Evolutionary conservation across 2,888 invertebrate genomes (phyloP), one percentile per base, ranked within the genome.

Genomic region (Spisula solida): DNA sequence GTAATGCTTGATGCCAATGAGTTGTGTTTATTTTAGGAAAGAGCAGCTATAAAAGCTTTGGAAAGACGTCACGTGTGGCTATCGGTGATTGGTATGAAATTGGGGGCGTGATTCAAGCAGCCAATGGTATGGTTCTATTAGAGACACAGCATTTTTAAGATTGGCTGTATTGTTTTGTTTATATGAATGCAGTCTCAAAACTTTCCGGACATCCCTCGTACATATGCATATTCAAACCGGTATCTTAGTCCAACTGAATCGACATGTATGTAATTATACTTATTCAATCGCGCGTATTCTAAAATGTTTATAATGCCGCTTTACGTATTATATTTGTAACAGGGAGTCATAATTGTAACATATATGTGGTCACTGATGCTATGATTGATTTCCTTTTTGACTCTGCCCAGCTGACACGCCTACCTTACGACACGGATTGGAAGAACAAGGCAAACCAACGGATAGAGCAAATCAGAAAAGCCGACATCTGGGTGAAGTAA

Each of bases 381-480:
- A 82, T 66, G 0, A 51, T 82, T 4, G 90, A 90, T 0, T 90
- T 85, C 66, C 56, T 90, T 34, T 80, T 82, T 29, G 90, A 90
- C 55, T 31, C 84, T 5, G 88, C 88, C 25, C 85, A 56, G 48
- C 47, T 90, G 12, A 41, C 70, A 29, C 81, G 84, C 78, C 18
- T 86, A 6, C 78, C 83, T 0, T 29, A 79, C 12, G 48, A 70
- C 20, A 48, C 1, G 25, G 56, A 88, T 48, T 90, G 87, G 90
- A 82, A 75, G 75, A 82, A 47, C 18, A 55, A 82, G 75, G 87
- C 90, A 4, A 55, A 86, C 31, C n/a, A 60, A 8, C 82, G 85
- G 29, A 90, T 90, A 6, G 82, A 90, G 10, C 75, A 51, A 34
- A 34, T 82, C 0, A 79, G 90, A 29, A 90, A 88, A 48, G 88